Percentiles rank a stretch among this genome's conserved stretches.
Evolutionary conservation across 92 coral and sea anemone species (phyloP).

Genomic region (Siderastrea radians): DNA sequence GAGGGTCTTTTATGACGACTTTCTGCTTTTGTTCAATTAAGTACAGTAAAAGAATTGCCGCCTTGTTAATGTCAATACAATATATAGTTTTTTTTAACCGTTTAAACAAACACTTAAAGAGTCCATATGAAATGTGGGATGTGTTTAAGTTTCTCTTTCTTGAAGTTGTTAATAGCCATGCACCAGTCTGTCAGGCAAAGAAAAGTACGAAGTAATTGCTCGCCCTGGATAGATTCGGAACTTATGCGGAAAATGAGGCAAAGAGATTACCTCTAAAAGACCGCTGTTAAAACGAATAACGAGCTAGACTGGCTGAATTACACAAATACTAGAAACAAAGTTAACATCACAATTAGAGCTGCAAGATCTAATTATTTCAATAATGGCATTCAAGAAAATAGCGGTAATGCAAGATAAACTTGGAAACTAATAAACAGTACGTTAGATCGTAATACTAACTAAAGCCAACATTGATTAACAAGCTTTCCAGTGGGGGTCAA

Average conservation of each 20-base stretch:
- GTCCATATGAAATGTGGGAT: slow-evolving; percentile 46
- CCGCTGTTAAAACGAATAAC: neutral
- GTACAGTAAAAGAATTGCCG: no score
- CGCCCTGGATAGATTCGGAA: neutral
- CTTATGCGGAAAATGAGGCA: slow-evolving; percentile 22
- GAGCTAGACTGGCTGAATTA: neutral
- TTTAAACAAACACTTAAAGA: no score
- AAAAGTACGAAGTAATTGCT: no score
- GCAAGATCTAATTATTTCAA: neutral
- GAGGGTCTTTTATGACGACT: no score
- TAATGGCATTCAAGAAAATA: neutral
- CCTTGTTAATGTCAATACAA: no score
- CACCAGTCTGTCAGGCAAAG: slow-evolving; percentile 1
- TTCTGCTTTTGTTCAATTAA: no score
- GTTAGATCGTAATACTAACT: neutral
- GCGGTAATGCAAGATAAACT: neutral
- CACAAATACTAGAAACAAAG: neutral
- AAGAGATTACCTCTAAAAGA: slow-evolving; percentile 1
- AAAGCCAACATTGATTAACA: neutral
- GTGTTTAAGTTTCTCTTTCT: slow-evolving; percentile 27
- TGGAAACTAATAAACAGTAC: neutral
- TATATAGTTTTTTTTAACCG: no score
- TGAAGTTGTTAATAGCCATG: slow-evolving; percentile 36
- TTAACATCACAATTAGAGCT: neutral
- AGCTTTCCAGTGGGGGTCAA: neutral